Conservation (phyloP, 2,797 vertebrate species). For the Thamnophis elegans region DNA sequence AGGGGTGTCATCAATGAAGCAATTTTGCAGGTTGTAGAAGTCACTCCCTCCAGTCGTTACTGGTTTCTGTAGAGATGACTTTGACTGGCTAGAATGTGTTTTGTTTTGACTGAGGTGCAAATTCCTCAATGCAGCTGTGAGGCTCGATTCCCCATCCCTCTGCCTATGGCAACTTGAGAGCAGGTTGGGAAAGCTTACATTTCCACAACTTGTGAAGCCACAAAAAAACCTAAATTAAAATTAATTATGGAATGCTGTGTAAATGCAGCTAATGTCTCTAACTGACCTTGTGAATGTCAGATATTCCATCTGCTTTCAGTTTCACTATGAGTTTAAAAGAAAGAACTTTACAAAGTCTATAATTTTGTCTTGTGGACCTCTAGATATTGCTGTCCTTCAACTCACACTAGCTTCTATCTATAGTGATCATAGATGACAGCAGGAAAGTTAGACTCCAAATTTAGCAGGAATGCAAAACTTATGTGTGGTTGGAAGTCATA, state of each 20-base stretch:
- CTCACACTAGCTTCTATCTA: background rate
- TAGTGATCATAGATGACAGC: background rate
- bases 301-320: background rate
- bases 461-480: background rate
- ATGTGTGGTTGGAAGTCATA: background rate
- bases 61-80: too few relatives aligned
- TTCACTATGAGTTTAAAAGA: background rate
- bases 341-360: constrained; percentile 4
- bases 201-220: background rate
- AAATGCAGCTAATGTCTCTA: background rate
- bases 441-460: background rate
- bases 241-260: background rate
- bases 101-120: too few relatives aligned
- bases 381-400: background rate
- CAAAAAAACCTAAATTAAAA: background rate
- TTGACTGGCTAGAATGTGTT: too few relatives aligned
- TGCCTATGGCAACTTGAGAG: too few relatives aligned
- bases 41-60: too few relatives aligned
- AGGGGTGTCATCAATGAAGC: too few relatives aligned
- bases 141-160: too few relatives aligned
- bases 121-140: too few relatives aligned
- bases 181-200: background rate
- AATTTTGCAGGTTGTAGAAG: too few relatives aligned
- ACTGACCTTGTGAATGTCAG: background rate
- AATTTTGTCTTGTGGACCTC: background rate